Evolutionary conservation across 2,797 vertebrate genomes (phyloP), one percentile per base, ranked within the genome.

Genomic region (Paramormyrops hopkinsi): DNA sequence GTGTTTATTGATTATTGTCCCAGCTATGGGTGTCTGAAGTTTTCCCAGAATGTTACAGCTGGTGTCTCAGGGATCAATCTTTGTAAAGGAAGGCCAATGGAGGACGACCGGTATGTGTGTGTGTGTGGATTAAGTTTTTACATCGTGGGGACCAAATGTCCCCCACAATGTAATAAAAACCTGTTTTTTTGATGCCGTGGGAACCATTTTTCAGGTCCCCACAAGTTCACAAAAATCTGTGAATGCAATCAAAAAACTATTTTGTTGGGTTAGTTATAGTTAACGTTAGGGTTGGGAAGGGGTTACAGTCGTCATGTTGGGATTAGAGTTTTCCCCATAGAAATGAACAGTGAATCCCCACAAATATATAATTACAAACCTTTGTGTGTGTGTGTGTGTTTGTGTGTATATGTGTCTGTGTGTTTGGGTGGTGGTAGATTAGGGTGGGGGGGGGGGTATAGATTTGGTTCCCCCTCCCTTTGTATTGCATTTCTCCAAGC

Each of bases 11-110:
- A 96, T 97, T 95, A 96, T 95, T 86, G 92, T 94, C 93, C 91
- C 92, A 89, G 94, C 94, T 94, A 93, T 94, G 94, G 95, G 94
- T 94, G n/a, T 95, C 95, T 56, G 90, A 92, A 94, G 94, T 93
- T 93, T 94, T 94, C 94, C 93, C 94, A 96, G 94, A 95, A 95
- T 95, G 94, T 95, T 94, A 94, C 92, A 92, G 94, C 94, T 95
- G 93, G 93, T 56, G 85, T 92, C 93, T 89, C 14, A 90, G 86
- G 59, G 92, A 92, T 90, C n/a, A 84, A 86, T 88, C 91, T 90
- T 86, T 85, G 48, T 59, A 73, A 89, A 91, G 90, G 90, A 91
- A 82, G 89, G 41, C 86, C 90, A 90, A 82, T 90, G 89, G 89
- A 91, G 90, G 90, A 84, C 1, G 41, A 25, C 29, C 4, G 85